Evolutionary conservation across 2,888 invertebrate species (phyloP), one percentile per base, ranked within the genome.

Genomic region (Caenorhabditis virilis): DNA sequence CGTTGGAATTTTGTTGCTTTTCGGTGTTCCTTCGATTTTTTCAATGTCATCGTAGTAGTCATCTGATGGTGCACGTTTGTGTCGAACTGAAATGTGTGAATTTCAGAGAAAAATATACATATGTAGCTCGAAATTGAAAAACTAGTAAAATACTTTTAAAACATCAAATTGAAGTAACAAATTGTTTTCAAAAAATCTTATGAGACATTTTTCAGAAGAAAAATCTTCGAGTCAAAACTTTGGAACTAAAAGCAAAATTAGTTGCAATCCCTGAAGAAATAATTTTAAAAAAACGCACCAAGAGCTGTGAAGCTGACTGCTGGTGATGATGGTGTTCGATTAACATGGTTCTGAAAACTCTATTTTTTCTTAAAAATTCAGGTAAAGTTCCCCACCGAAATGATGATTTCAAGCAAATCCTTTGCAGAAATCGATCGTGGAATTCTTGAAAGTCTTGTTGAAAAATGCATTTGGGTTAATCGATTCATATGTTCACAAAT

Each of bases 401-500:
- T 55, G 25, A 76, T 53, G 27, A 74, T 67, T 41, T 70, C 68
- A 6, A 74, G 33, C 11, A 76, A 52, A 13, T 73, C 69, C 43
- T 72, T 74, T n/a, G 72, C 76, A 9, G 72, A 69, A 11, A 76
- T 50, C 15, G 67, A 57, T 26, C 64, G 55, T 2, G 76, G 76
- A 18, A 76, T 60, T 52, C 72, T 53, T 9, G 72, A 51, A 3
- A 76, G 48, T 52, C 76, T 53, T 25, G 70, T 60, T 11, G 73
- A 72, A 52, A 76, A 76, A 46, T 76, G 76, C 41, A 67, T 63
- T 35, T 76, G 72, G 9, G 74, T 69, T 13, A 76, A 56, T 22
- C 72, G 49, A 46, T 76, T 70, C 70, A 76, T 74, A 43, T 76
- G 65, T 25, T 61, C 62, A 50, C 76, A 76, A 30, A 76, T 72